Evolutionary conservation across 2,797 vertebrate species (phyloP).

Genomic region (Cyclura pinguis): DNA sequence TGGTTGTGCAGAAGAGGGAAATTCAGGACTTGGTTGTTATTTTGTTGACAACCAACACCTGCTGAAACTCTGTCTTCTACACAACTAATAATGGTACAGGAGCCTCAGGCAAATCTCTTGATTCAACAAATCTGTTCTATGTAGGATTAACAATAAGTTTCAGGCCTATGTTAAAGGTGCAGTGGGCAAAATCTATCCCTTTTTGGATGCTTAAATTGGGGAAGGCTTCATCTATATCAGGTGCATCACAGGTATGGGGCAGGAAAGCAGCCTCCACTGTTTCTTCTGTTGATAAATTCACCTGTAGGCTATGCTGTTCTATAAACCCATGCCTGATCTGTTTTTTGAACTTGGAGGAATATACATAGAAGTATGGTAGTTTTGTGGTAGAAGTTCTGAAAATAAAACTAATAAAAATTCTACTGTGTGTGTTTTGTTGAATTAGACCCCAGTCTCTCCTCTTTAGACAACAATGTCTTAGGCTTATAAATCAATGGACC

Average conservation of each 20-base stretch:
- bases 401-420: background rate
- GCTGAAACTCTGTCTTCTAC: too few relatives aligned
- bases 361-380: background rate
- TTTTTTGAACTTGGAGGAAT: background rate
- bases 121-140: too few relatives aligned
- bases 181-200: background rate
- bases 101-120: too few relatives aligned
- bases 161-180: background rate
- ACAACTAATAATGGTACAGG: too few relatives aligned
- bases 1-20: too few relatives aligned
- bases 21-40: too few relatives aligned
- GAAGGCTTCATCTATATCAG: background rate
- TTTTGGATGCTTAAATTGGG: background rate
- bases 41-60: too few relatives aligned
- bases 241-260: too few relatives aligned
- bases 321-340: background rate
- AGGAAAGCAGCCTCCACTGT: background rate
- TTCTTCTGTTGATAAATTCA: background rate
- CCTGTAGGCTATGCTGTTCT: background rate
- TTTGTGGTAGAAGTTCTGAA: background rate
- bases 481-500: background rate
- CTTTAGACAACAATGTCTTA: background rate
- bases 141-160: too few relatives aligned
- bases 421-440: background rate
- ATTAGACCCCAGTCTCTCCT: background rate